Conservation (phyloP, 2,888 invertebrate species). For the Ellobium chinense region DNA sequence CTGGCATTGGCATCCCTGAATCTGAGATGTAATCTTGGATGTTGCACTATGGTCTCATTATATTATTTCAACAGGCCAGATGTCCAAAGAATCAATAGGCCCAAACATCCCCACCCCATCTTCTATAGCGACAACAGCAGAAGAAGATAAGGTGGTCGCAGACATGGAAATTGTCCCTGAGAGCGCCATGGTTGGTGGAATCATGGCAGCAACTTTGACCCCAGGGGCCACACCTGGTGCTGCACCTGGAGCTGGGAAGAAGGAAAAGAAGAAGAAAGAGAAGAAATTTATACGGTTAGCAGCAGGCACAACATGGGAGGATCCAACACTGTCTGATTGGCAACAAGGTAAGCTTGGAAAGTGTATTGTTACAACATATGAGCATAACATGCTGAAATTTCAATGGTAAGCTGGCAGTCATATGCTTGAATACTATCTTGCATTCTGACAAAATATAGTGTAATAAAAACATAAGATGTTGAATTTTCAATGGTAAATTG, state of each 20-base stretch:
- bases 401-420: too few species aligned
- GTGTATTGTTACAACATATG: too few species aligned
- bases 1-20: too few species aligned
- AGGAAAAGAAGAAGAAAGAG: slow-evolving; percentile 81
- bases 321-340: slow-evolving; percentile 95
- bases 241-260: slow-evolving; percentile 50
- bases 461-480: too few species aligned
- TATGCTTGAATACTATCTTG: too few species aligned
- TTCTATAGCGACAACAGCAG: background rate
- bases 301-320: slow-evolving; percentile 98
- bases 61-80: background rate
- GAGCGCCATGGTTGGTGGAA: slow-evolving; percentile 30
- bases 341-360: slow-evolving; percentile 85
- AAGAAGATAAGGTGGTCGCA: slow-evolving; percentile 35
- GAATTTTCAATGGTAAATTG: too few species aligned
- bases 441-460: too few species aligned
- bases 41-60: too few species aligned
- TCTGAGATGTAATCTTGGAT: too few species aligned
- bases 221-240: background rate
- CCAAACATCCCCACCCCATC: background rate
- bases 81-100: slow-evolving; percentile 32
- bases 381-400: too few species aligned
- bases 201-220: background rate
- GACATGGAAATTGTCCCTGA: slow-evolving; percentile 49
- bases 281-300: slow-evolving; percentile 92